These are phyloP conservation scores for Serranus cabrilla DNA, from an alignment of 2,797 vertebrate genomes.

Conservation along the genomic window DNA sequence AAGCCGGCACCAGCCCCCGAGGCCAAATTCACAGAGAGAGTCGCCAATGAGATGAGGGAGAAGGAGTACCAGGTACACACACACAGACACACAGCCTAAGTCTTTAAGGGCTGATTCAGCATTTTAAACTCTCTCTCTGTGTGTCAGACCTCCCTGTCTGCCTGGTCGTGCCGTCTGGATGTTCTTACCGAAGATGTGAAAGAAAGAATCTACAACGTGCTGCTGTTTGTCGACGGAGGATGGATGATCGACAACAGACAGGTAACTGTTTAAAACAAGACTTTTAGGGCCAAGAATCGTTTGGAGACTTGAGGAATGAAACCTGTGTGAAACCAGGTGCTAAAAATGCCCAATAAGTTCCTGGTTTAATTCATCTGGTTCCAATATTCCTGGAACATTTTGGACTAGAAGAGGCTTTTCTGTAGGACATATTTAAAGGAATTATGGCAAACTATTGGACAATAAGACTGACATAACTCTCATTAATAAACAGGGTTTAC, in stretches of 20 bases:
- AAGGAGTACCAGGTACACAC: slow-evolving; percentile 92
- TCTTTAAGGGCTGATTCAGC: no score
- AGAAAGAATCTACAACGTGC: slow-evolving; percentile 97
- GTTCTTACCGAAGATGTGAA: slow-evolving; percentile 94
- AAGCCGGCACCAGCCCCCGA: slow-evolving; percentile 89
- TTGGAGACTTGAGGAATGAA: not conserved
- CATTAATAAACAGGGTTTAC: no score
- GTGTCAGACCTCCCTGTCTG: slow-evolving; percentile 62
- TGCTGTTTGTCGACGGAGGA: slow-evolving; percentile 97
- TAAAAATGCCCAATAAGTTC: no score
- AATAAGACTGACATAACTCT: no score
- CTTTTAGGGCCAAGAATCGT: no score
- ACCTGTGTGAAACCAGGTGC: no score
- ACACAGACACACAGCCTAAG: not conserved
- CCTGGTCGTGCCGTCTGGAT: slow-evolving; percentile 92
- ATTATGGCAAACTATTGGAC: no score
- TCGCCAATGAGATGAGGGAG: slow-evolving; percentile 96
- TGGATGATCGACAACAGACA: slow-evolving; percentile 98
- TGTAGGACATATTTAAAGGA: no score
- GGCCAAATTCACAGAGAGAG: slow-evolving; percentile 94
- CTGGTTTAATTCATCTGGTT: no score
- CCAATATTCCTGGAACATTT: no score
- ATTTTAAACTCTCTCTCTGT: no score
- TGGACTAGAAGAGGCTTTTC: no score
- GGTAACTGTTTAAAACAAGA: slow-evolving; percentile 75